Conservation (phyloP, 2,888 invertebrate species). For the Mythimna vitellina region DNA sequence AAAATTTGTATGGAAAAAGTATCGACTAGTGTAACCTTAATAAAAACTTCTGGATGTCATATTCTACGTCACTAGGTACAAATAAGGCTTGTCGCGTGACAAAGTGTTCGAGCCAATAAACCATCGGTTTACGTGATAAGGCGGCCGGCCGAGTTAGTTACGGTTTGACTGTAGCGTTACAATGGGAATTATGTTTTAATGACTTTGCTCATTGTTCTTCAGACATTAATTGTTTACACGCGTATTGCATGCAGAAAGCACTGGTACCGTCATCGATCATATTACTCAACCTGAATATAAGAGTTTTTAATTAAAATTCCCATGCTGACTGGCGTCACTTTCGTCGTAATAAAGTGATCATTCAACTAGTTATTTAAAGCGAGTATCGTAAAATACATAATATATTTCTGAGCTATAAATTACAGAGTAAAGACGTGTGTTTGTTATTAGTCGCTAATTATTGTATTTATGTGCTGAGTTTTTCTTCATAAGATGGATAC, state of each 20-base stretch:
- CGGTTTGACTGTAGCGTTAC: conserved; percentile 69
- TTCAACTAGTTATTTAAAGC: conserved; percentile 40
- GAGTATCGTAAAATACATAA: conserved; percentile 38
- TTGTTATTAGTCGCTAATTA: conserved; percentile 34
- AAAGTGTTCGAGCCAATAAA: conserved; percentile 70
- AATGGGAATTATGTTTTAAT: conserved; percentile 75
- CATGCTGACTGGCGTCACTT: conserved; percentile 25
- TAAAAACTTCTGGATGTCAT: conserved; percentile 49
- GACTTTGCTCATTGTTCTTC: conserved; percentile 74
- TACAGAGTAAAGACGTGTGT: conserved; percentile 20
- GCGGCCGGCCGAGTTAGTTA: conserved; percentile 62
- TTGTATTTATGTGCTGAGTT: conserved; percentile 3
- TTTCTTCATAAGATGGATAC: conserved; percentile 13
- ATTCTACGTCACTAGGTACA: conserved; percentile 65
- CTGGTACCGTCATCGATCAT: conserved; percentile 58
- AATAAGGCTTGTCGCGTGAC: conserved; percentile 74
- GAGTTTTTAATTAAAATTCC: conserved; percentile 54
- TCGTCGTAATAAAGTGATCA: conserved; percentile 45
- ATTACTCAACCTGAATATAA: conserved; percentile 53
- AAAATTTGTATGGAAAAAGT: too few relatives aligned
- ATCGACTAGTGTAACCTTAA: not conserved
- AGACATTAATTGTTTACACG: conserved; percentile 73
- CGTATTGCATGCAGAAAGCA: conserved; percentile 67
- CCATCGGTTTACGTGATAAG: conserved; percentile 76
- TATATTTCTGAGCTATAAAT: conserved; percentile 32